These are phyloP conservation scores for Hycleus cichorii DNA, from an alignment of 1,140 invertebrate genomes.

Conservation along the genomic window DNA sequence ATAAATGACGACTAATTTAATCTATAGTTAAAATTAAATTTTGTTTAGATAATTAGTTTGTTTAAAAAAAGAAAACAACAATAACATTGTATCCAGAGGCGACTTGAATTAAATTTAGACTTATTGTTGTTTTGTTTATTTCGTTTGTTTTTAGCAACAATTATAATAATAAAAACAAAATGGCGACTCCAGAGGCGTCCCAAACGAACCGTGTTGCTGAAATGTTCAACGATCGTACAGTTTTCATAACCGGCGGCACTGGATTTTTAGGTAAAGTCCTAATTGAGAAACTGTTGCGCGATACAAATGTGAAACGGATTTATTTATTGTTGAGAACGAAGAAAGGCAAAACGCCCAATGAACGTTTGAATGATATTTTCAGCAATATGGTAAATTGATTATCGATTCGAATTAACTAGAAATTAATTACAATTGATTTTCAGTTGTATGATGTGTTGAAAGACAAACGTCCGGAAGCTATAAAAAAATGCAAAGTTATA, in stretches of 20 bases:
- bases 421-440: background rate
- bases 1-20: too few relatives aligned
- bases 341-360: constrained; percentile 58
- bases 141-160: background rate
- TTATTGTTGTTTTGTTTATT: too few relatives aligned
- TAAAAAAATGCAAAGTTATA: constrained; percentile 60
- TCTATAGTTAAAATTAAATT: too few relatives aligned
- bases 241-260: constrained; percentile 59
- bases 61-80: too few relatives aligned
- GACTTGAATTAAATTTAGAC: too few relatives aligned
- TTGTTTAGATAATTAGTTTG: too few relatives aligned
- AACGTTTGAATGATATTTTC: constrained; percentile 56
- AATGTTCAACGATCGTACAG: constrained; percentile 44
- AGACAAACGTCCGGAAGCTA: constrained; percentile 9
- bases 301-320: constrained; percentile 63
- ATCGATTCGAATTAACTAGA: too few relatives aligned
- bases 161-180: background rate
- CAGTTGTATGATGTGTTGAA: constrained; percentile 20
- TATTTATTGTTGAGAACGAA: constrained; percentile 75
- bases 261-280: constrained; percentile 83
- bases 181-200: background rate
- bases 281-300: constrained; percentile 77
- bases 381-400: constrained; percentile 47
- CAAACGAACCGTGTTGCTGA: constrained; percentile 46
- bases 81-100: too few relatives aligned